These are phyloP conservation scores for Manacus vitellinus DNA, from an alignment of 2,113 vertebrate genomes.

Conservation along the genomic window DNA sequence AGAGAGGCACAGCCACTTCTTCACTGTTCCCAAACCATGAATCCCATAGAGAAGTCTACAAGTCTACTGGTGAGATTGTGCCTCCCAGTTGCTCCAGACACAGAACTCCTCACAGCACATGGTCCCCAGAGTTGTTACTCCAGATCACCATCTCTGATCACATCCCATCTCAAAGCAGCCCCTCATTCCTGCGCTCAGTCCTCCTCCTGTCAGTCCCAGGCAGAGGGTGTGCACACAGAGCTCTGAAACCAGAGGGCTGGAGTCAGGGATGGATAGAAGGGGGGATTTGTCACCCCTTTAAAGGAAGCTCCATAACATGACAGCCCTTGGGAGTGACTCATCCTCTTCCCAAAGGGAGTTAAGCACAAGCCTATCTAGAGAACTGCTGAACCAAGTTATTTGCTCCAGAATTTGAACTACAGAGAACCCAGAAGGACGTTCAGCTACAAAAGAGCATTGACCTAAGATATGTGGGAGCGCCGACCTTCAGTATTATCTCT, in stretches of 20 bases:
- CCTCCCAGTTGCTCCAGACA: neutral
- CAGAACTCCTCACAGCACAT: neutral
- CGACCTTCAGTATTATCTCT: neutral
- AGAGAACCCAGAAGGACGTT: neutral
- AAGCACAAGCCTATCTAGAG: neutral
- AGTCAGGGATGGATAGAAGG: fast-evolving
- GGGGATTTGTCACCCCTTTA: neutral
- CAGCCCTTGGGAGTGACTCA: neutral
- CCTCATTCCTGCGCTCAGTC: neutral
- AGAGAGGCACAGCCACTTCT: neutral
- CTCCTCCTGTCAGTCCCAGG: neutral
- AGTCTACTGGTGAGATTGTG: neutral
- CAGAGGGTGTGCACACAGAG: neutral
- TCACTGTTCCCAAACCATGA: neutral
- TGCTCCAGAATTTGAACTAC: neutral
- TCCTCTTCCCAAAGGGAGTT: neutral
- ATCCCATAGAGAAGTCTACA: neutral
- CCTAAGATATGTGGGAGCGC: neutral
- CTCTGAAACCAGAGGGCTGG: neutral
- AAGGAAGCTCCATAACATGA: neutral
- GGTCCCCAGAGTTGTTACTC: too few relatives aligned
- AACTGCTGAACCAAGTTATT: neutral
- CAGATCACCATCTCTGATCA: neutral
- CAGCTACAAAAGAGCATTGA: neutral
- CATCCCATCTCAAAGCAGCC: too few relatives aligned